Base-by-base conservation (phyloP, 2,113 vertebrate genomes). In the Catharus minimus region DNA sequence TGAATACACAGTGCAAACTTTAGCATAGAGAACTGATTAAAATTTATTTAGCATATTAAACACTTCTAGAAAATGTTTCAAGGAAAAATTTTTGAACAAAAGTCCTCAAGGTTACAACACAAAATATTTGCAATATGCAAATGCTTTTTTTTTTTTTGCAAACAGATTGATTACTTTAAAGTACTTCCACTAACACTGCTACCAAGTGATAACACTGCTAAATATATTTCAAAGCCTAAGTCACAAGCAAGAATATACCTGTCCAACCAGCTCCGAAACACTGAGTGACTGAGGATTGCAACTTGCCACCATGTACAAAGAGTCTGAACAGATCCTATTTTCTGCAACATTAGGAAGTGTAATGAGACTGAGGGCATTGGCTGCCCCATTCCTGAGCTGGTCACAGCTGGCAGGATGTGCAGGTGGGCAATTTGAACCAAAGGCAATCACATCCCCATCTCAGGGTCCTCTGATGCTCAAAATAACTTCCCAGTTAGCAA, bases 21-120 rank as follows among this genome's bases (percentile, higher is more conserved):
- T 12, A 88, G 72, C 76, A 67, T 3, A n/a, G 20, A 86, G 10
- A 94, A 83, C 19, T 47, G n/a, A 95, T 88, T 90, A 32, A 77
- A 82, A 88, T 57, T 30, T 81, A 82, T 83, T 92, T 91, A 81
- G 86, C 58, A 64, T 49, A 95, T 75, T 86, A 91, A 86, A 90
- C 12, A 21, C 68, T 81, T 69, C 27, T 46, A 60, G 52, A 90
- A 90, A 44, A 80, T 4, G 23, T 50, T 91, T 88, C 36, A 88
- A 75, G 56, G 22, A 88, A 89, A 61, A 1, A 0, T 83, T 89
- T 89, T 69, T 72, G 49, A 78, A 84, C 23, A 30, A 44, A 87
- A 84, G 30, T 47, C 36, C 50, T 82, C 53, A 95, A 95, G 80
- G 88, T 75, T 75, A 72, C 43, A 68, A 86, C 30, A 61, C 27